Base-by-base conservation (phyloP, 1,140 invertebrate species). In the Scaptodrosophila lebanonensis region DNA sequence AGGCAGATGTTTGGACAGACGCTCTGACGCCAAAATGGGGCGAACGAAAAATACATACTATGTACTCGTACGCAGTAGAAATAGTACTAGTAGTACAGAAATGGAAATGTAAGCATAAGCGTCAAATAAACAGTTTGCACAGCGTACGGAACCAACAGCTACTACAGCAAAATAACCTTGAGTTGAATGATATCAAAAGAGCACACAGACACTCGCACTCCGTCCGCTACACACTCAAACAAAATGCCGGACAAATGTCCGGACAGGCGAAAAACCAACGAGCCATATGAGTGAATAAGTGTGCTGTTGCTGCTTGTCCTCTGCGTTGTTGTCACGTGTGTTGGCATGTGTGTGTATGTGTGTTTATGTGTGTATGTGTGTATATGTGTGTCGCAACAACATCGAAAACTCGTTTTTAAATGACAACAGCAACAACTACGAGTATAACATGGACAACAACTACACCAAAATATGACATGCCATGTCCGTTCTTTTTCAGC, bases 371-470 rank as follows among this genome's bases (percentile, higher is more conserved):
- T 4, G 32, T 33, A 4, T 33, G 12, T 13, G 12, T 33, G 32
- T 33, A 11, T 33, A 11, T 33, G 32, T 33, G 32, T 11, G 5
- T 33, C 12, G 8, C 12, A 9, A 33, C 32, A 79, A 72, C 68
- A 79, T 72, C 73, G 73, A 66, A 73, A 76, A 76, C 68, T 79
- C 63, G 64, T 61, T 79, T 77, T 72, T 72, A 79, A 73, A 79
- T 62, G 73, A 58, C 50, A 52, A 52, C 50, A 22, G 30, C 32
- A 53, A 53, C 51, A 45, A 53, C 13, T 15, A 18, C 36, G 3
- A 33, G 4, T 6, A 13, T 45, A 57, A 39, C 13, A 22, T 59
- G 17, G 36, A 53, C 64, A 47, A 63, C 66, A 52, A 18, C 64
- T 67, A 66, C 64, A 66, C 52, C 64, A 67, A 79, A 82, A 79